Evolutionary conservation across 2,797 vertebrate species (phyloP).

Genomic region (Enteromius argenteus): DNA sequence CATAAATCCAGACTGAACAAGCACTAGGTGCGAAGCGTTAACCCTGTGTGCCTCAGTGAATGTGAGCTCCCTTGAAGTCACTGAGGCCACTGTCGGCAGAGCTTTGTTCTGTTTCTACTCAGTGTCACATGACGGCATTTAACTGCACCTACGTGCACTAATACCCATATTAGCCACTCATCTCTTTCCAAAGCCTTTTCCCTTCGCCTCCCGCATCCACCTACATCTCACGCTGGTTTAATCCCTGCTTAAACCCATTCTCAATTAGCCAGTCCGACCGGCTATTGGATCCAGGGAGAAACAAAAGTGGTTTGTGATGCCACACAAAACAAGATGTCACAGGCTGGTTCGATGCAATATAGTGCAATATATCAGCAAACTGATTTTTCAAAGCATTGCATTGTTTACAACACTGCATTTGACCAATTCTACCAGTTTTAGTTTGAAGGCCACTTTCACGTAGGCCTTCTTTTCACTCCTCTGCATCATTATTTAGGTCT

Average conservation of each 20-base stretch:
- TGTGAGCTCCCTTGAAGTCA: slow-evolving; percentile 38
- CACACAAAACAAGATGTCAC: slow-evolving; percentile 2
- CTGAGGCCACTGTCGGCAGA: slow-evolving; percentile 69
- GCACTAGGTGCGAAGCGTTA: slow-evolving; percentile 51
- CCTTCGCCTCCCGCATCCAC: slow-evolving; percentile 76
- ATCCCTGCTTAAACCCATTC: slow-evolving; percentile 77
- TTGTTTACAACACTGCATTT: not conserved
- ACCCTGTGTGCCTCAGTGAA: slow-evolving; percentile 66
- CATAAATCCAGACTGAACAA: slow-evolving; percentile 31
- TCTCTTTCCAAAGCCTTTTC: slow-evolving; percentile 75
- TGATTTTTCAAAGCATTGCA: not conserved
- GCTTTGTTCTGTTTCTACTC: slow-evolving; percentile 69
- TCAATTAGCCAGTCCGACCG: slow-evolving; percentile 76
- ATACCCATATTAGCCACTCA: slow-evolving; percentile 78
- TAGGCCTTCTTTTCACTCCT: slow-evolving; percentile 33
- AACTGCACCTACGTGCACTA: slow-evolving; percentile 71
- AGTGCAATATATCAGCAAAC: slow-evolving; percentile 14
- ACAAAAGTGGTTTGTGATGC: slow-evolving; percentile 46
- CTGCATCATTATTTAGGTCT: not conserved
- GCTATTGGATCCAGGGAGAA: slow-evolving; percentile 67
- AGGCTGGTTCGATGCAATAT: not conserved
- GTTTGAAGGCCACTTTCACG: slow-evolving; percentile 46
- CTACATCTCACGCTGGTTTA: slow-evolving; percentile 68
- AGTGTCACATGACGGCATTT: slow-evolving; percentile 74
- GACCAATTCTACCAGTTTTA: not conserved